Percentiles rank a stretch among this genome's conserved stretches.
Evolutionary conservation across 2,888 invertebrate species (phyloP).

Genomic region (Microdon myrmicae): DNA sequence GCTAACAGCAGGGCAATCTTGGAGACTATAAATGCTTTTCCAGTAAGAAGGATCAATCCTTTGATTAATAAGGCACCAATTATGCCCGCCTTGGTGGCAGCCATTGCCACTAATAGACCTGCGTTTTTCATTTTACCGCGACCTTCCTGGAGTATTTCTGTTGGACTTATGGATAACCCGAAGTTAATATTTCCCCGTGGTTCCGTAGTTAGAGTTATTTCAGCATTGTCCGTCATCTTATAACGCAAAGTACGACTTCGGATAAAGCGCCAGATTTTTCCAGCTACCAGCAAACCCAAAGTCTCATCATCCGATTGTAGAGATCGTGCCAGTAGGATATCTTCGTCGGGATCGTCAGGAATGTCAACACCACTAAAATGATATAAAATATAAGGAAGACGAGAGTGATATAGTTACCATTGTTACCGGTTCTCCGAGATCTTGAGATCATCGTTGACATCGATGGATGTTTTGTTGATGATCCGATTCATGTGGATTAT

Average conservation of each 20-base stretch:
- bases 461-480: slow-evolving; percentile 82
- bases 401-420: too few species aligned
- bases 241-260: slow-evolving; percentile 81
- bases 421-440: slow-evolving; percentile 76
- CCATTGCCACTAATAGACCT: slow-evolving; percentile 78
- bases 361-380: slow-evolving; percentile 58
- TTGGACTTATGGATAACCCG: slow-evolving; percentile 76
- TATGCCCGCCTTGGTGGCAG: slow-evolving; percentile 82
- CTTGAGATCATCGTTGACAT: slow-evolving; percentile 80
- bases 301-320: slow-evolving; percentile 72
- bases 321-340: slow-evolving; percentile 68
- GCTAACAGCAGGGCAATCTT: slow-evolving; percentile 85
- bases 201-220: slow-evolving; percentile 78
- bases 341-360: slow-evolving; percentile 70
- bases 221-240: slow-evolving; percentile 81
- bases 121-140: slow-evolving; percentile 78
- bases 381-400: slow-evolving; percentile 3
- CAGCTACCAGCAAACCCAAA: slow-evolving; percentile 74
- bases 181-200: slow-evolving; percentile 72
- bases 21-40: slow-evolving; percentile 85
- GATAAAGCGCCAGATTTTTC: slow-evolving; percentile 81
- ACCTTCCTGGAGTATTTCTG: slow-evolving; percentile 72
- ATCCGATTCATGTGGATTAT: slow-evolving; percentile 85
- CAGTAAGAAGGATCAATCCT: slow-evolving; percentile 81
- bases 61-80: slow-evolving; percentile 84